Percentiles rank a stretch among this genome's conserved stretches.
Conservation (phyloP, 2,797 vertebrate genomes). For the Myotis vivesi region DNA sequence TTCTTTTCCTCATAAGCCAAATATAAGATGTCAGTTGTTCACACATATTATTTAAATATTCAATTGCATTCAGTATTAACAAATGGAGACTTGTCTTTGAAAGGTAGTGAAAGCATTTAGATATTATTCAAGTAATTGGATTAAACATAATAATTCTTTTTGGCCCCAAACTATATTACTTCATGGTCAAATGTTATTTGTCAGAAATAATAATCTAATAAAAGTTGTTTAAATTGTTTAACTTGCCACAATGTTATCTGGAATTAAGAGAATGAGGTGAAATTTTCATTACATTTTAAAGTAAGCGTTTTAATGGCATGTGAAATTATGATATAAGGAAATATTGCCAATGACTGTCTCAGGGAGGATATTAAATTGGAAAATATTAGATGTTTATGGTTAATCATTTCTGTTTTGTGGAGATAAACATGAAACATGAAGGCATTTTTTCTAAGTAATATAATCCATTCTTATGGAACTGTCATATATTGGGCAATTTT, state of each 20-base stretch:
- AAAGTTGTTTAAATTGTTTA: slow-evolving; percentile 38
- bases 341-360: neutral
- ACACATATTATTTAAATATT: slow-evolving; percentile 33
- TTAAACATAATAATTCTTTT: slow-evolving; percentile 40
- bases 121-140: slow-evolving; percentile 27
- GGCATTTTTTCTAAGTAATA: slow-evolving; percentile 4
- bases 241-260: neutral
- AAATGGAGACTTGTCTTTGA: slow-evolving; percentile 7
- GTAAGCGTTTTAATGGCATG: neutral
- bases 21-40: neutral
- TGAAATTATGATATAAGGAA: neutral
- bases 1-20: neutral
- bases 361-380: neutral
- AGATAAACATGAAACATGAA: neutral
- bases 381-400: neutral
- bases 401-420: neutral
- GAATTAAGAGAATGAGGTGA: neutral
- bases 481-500: neutral
- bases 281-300: slow-evolving; percentile 20
- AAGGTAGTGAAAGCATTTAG: slow-evolving; percentile 31
- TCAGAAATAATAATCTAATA: slow-evolving; percentile 21
- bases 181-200: slow-evolving; percentile 42
- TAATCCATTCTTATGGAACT: neutral
- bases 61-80: neutral
- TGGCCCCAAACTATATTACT: neutral